Conservation (phyloP, 2,113 vertebrate genomes). For the Orthonyx spaldingii region DNA sequence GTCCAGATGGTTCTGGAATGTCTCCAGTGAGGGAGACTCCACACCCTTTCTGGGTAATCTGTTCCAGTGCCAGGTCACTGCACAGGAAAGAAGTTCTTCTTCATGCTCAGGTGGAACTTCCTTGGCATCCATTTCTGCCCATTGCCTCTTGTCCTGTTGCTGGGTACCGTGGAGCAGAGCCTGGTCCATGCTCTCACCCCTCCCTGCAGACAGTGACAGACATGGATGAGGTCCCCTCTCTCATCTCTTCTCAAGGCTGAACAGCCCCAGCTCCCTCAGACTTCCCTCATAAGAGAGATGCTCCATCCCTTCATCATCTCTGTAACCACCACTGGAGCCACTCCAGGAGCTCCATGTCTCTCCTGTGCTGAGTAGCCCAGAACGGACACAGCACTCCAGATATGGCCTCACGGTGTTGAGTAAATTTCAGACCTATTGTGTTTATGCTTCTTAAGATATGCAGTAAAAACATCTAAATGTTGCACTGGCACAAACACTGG, state of each 20-base stretch:
- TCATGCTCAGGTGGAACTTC: not conserved
- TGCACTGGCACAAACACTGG: not conserved
- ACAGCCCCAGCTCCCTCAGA: not conserved
- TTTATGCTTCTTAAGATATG: not conserved
- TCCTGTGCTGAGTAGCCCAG: not conserved
- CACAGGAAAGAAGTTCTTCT: fast-evolving
- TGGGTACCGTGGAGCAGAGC: not conserved
- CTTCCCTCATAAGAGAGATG: not conserved
- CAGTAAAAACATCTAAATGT: not conserved
- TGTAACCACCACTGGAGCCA: fast-evolving
- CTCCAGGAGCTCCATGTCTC: not conserved
- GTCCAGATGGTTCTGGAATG: fast-evolving
- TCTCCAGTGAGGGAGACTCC: not conserved
- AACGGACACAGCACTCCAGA: too few relatives aligned
- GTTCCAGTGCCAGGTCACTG: fast-evolving
- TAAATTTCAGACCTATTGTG: not conserved
- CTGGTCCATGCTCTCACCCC: not conserved
- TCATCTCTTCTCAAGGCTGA: fast-evolving
- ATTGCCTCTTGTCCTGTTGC: fast-evolving
- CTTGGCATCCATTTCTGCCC: fast-evolving
- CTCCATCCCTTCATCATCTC: not conserved
- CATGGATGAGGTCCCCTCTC: fast-evolving
- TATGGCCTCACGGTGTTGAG: not conserved
- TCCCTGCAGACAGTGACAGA: not conserved
- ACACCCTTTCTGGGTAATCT: fast-evolving